phyloP scores from a whole-genome alignment of 2,888 invertebrate species.

The Caenorhabditis sp. region DNA sequence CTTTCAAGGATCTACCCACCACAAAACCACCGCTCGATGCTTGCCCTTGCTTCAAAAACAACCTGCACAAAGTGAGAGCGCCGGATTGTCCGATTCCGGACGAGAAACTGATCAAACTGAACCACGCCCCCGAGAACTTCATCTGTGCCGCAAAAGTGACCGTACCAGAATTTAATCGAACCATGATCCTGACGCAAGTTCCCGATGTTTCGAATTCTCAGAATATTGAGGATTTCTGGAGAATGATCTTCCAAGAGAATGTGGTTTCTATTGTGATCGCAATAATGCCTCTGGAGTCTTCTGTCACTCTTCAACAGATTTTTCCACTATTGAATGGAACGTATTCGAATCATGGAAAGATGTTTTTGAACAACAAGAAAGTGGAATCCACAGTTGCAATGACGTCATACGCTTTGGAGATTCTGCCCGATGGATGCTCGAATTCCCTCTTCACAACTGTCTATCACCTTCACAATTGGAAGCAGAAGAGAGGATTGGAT shows the following conservation, averaged over 20 bases:
- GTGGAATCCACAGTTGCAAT: constrained; percentile 30
- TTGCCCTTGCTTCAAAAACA: constrained; percentile 23
- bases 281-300: constrained; percentile 29
- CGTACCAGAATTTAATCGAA: constrained; percentile 46
- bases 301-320: constrained; percentile 34
- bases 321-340: constrained; percentile 38
- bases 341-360: constrained; percentile 51
- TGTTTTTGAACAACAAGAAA: constrained; percentile 66
- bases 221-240: constrained; percentile 55
- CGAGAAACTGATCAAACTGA: constrained; percentile 30
- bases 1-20: constrained; percentile 6
- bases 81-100: constrained; percentile 46
- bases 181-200: constrained; percentile 41
- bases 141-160: constrained; percentile 33
- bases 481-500: constrained; percentile 15
- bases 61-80: constrained; percentile 26
- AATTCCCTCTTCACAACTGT: constrained; percentile 48
- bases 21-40: constrained; percentile 4
- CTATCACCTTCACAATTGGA: constrained; percentile 46
- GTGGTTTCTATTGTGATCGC: constrained; percentile 9
- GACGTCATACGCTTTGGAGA: constrained; percentile 50
- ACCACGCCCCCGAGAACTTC: constrained; percentile 31
- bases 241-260: constrained; percentile 47
- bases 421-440: constrained; percentile 67
- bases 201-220: constrained; percentile 35